These are phyloP conservation scores for Anoura caudifer DNA, from an alignment of 2,113 vertebrate genomes.

Conservation along the genomic window DNA sequence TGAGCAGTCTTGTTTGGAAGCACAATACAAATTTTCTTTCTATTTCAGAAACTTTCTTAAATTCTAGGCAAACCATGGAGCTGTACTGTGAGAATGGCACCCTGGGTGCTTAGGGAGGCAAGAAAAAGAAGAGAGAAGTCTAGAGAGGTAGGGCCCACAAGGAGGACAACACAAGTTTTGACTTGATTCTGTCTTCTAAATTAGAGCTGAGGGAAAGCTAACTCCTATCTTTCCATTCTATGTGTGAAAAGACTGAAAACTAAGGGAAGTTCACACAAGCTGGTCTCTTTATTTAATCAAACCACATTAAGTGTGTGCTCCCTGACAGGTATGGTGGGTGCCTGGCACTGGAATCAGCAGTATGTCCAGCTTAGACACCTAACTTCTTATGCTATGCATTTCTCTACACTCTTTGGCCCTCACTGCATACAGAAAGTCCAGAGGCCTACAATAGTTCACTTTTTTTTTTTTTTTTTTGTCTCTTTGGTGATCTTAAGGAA, in stretches of 20 bases:
- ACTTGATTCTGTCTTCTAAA: not conserved
- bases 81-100: not conserved
- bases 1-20: not conserved
- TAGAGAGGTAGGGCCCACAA: not conserved
- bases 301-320: not conserved
- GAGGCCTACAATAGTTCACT: not conserved
- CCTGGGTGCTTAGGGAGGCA: not conserved
- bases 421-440: not conserved
- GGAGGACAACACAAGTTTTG: not conserved
- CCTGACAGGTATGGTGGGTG: rapidly evolving
- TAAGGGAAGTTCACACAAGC: not conserved
- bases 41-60: slow-evolving; percentile 5
- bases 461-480: not conserved
- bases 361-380: not conserved
- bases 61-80: not conserved
- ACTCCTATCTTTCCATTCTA: not conserved
- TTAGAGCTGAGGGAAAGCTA: not conserved
- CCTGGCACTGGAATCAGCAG: not conserved
- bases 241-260: not conserved
- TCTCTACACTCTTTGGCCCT: not conserved
- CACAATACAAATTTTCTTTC: not conserved
- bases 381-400: not conserved
- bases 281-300: not conserved
- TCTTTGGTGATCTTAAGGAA: not conserved
- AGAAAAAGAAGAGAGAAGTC: not conserved